phyloP scores from a whole-genome alignment of 2,888 invertebrate species.

The Belgica antarctica region DNA sequence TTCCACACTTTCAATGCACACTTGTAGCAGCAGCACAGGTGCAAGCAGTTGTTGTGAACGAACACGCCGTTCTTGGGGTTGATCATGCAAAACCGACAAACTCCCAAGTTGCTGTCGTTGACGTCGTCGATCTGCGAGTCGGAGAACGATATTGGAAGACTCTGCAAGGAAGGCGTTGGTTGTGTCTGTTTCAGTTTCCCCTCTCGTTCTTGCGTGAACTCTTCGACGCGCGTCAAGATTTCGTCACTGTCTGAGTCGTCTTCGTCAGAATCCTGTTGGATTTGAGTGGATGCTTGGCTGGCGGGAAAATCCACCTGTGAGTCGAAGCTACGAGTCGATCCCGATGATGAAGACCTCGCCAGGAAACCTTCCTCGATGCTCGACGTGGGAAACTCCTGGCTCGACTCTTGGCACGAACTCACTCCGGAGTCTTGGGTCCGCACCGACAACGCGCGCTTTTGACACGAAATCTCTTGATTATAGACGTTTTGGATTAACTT shows the following conservation, averaged over 20 bases:
- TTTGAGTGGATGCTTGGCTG: slow-evolving; percentile 28
- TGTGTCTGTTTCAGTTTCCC: slow-evolving; percentile 4
- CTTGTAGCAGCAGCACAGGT: slow-evolving; percentile 69
- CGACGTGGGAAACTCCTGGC: slow-evolving; percentile 46
- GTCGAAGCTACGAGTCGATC: slow-evolving; percentile 12
- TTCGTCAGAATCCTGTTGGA: slow-evolving; percentile 32
- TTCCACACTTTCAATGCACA: slow-evolving; percentile 68
- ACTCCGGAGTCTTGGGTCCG: slow-evolving; percentile 47
- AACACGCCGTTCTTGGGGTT: slow-evolving; percentile 68
- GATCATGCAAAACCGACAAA: slow-evolving; percentile 63
- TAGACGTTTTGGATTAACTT: slow-evolving; percentile 38
- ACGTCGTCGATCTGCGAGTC: slow-evolving; percentile 11
- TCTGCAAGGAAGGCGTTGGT: not conserved
- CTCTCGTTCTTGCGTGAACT: slow-evolving; percentile 23
- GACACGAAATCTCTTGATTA: slow-evolving; percentile 18
- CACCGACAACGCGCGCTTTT: not conserved
- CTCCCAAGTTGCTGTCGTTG: slow-evolving; percentile 45
- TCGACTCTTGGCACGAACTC: slow-evolving; percentile 47
- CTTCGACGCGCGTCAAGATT: slow-evolving; percentile 34
- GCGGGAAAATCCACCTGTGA: slow-evolving; percentile 29
- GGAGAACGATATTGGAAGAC: not conserved
- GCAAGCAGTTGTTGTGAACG: slow-evolving; percentile 65
- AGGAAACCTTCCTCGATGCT: not conserved
- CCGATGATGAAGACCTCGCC: slow-evolving; percentile 23
- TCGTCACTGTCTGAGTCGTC: slow-evolving; percentile 27